Conservation (phyloP, 2,888 invertebrate species). For the Dicranocentrus wangi region DNA sequence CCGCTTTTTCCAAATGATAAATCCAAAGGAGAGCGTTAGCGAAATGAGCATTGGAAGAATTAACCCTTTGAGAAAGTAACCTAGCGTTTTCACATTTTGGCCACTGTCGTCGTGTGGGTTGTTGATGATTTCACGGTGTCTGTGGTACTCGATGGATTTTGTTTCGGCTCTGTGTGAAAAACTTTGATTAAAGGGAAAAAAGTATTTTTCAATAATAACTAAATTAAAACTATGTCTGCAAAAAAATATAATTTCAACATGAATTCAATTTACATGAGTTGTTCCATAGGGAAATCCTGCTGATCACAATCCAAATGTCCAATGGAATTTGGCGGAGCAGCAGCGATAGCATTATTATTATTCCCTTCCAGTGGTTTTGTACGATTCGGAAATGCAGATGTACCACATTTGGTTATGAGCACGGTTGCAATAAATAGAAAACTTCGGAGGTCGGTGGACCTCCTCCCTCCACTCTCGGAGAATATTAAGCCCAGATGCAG, state of each 20-base stretch:
- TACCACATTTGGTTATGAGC: constrained; percentile 42
- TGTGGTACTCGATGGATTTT: neutral
- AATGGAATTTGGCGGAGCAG: neutral
- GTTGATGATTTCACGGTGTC: neutral
- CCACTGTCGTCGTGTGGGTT: neutral
- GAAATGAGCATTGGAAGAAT: constrained; percentile 63
- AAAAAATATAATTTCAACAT: too few species aligned
- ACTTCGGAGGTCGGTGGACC: constrained; percentile 28
- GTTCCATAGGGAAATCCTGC: neutral
- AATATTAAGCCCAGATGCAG: constrained; percentile 50
- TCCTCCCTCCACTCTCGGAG: constrained; percentile 38
- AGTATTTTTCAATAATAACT: too few species aligned
- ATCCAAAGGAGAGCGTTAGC: constrained; percentile 53
- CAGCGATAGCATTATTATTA: neutral
- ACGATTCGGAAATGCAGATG: constrained; percentile 35
- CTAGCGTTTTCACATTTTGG: constrained; percentile 43
- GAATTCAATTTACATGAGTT: constrained; percentile 10
- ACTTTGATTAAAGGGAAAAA: too few species aligned
- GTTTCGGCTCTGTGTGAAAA: too few species aligned
- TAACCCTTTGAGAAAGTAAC: constrained; percentile 62
- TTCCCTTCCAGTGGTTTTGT: neutral
- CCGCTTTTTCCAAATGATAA: constrained; percentile 62
- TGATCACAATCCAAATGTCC: constrained; percentile 26
- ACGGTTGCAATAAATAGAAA: constrained; percentile 41
- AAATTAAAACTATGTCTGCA: too few species aligned